phyloP scores from a whole-genome alignment of 2,113 vertebrate species.

The Alligator sinensis region DNA sequence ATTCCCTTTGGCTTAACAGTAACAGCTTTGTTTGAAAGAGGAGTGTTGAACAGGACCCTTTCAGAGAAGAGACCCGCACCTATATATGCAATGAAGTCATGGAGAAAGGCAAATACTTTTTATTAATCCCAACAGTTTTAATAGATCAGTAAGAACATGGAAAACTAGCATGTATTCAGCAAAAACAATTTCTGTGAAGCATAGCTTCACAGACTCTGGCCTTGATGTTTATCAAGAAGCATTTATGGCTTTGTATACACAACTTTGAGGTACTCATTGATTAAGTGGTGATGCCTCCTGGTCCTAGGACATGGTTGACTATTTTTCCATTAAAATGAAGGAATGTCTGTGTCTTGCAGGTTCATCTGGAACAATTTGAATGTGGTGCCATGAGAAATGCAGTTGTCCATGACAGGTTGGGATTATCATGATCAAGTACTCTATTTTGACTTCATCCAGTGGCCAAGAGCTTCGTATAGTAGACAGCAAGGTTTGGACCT shows the following conservation, averaged over 20 bases:
- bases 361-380: slow-evolving; percentile 55
- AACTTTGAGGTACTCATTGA: slow-evolving; percentile 22
- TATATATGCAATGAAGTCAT: background rate
- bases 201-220: background rate
- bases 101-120: background rate
- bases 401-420: slow-evolving; percentile 66
- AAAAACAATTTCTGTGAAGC: background rate
- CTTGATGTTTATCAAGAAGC: slow-evolving; percentile 18
- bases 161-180: background rate
- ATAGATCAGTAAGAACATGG: background rate
- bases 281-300: background rate
- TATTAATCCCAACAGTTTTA: slow-evolving; percentile 5
- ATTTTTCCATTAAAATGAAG: slow-evolving; percentile 60
- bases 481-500: slow-evolving; percentile 66
- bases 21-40: background rate
- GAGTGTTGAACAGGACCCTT: background rate
- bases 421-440: slow-evolving; percentile 75
- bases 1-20: background rate
- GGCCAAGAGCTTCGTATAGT: slow-evolving; percentile 62
- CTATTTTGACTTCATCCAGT: slow-evolving; percentile 71
- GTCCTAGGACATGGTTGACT: background rate
- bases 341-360: slow-evolving; percentile 72
- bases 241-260: background rate
- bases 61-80: background rate
- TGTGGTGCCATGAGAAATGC: slow-evolving; percentile 72